Percentiles rank a stretch among this genome's conserved stretches.
Evolutionary conservation across 2,888 invertebrate species (phyloP).

Genomic region (Cancer borealis): DNA sequence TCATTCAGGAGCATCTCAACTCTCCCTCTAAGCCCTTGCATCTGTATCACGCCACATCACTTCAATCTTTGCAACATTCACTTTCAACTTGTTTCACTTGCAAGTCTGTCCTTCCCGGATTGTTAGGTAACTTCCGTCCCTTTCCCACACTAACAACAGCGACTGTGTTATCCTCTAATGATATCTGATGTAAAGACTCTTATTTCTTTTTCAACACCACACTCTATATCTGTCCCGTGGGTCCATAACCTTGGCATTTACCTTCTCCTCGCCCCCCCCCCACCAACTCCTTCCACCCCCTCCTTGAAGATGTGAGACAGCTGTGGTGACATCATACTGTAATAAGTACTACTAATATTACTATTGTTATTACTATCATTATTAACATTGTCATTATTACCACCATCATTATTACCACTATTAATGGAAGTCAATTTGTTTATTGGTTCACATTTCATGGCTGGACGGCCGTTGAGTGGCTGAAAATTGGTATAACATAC

Average conservation of each 20-base stretch:
- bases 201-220: not conserved
- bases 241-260: slow-evolving; percentile 27
- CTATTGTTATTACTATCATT: not conserved
- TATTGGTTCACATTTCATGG: slow-evolving; percentile 27
- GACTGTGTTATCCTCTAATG: not conserved
- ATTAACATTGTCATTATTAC: not conserved
- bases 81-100: not conserved
- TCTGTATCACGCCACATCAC: not conserved
- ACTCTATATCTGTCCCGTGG: slow-evolving; percentile 14
- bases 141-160: not conserved
- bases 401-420: not conserved
- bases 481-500: slow-evolving; percentile 15
- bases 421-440: not conserved
- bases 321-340: not conserved
- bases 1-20: not conserved
- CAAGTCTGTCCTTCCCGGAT: not conserved
- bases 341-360: slow-evolving; percentile 6
- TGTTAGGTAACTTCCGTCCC: not conserved
- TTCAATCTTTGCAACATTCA: not conserved
- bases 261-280: not conserved
- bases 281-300: not conserved
- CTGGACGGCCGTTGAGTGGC: not conserved
- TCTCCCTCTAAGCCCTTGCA: not conserved
- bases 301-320: not conserved
- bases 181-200: not conserved